These are phyloP conservation scores for Motacilla alba DNA, from an alignment of 2,113 vertebrate genomes.

Conservation along the genomic window DNA sequence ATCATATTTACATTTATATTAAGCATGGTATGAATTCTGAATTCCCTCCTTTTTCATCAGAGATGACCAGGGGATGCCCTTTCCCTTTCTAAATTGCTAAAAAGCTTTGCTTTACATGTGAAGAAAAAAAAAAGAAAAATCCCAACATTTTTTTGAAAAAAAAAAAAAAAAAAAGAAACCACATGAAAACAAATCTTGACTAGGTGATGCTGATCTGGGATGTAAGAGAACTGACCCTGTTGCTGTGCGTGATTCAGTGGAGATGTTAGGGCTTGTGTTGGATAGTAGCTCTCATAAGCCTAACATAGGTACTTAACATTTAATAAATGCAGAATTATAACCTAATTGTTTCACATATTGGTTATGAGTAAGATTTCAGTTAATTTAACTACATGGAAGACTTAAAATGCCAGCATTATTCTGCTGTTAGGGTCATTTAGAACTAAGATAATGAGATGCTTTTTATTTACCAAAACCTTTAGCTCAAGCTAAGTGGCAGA, in stretches of 20 bases:
- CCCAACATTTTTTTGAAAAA: neutral
- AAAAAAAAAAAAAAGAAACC: no score
- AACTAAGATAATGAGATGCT: neutral
- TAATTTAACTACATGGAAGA: neutral
- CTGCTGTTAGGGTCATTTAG: neutral
- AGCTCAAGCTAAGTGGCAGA: neutral
- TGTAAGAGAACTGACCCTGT: neutral
- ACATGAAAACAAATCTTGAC: neutral
- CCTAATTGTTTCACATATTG: neutral
- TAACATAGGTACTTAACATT: neutral
- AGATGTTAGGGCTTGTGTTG: neutral
- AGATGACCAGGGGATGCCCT: neutral
- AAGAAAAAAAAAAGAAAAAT: neutral
- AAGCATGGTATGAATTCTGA: neutral
- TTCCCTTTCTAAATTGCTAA: neutral
- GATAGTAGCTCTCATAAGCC: neutral
- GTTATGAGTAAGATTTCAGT: neutral
- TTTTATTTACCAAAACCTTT: constrained; percentile 5
- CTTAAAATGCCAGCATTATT: neutral
- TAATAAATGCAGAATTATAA: neutral
- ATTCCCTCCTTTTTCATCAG: neutral
- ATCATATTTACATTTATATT: neutral
- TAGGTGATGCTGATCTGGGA: neutral
- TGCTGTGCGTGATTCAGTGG: neutral
- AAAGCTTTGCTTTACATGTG: neutral